Percentiles rank a stretch among this genome's conserved stretches.
These are phyloP conservation scores for Ormia ochracea DNA, from an alignment of 2,888 invertebrate genomes.

Conservation along the genomic window DNA sequence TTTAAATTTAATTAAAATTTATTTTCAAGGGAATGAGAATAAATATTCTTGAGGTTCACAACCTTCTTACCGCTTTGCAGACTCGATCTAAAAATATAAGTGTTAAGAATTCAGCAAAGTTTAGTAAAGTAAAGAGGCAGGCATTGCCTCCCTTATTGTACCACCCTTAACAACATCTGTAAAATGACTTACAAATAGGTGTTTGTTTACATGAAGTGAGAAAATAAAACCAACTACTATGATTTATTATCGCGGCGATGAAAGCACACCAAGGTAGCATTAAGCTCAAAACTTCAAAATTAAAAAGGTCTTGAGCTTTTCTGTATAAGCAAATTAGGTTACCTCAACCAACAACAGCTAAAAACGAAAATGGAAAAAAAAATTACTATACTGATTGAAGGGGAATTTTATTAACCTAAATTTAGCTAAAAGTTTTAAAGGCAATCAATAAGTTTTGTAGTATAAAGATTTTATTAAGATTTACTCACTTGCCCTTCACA, in stretches of 20 bases:
- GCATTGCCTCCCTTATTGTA: constrained; percentile 45
- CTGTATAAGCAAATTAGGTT: not conserved
- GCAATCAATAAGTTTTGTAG: not conserved
- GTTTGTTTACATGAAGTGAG: not conserved
- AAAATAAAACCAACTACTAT: not conserved
- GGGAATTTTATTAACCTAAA: not conserved
- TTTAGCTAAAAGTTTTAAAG: not conserved
- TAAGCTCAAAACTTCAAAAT: not conserved
- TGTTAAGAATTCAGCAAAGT: not conserved
- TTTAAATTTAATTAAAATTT: constrained; percentile 58
- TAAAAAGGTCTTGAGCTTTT: constrained; percentile 8
- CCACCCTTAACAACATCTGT: not conserved
- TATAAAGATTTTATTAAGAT: not conserved
- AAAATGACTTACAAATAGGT: not conserved
- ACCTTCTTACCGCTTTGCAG: not conserved
- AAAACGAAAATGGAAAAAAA: not conserved
- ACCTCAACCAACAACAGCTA: not conserved
- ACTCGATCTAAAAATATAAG: not conserved
- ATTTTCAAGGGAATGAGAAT: constrained; percentile 32
- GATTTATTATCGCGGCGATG: not conserved
- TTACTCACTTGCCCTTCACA: not conserved
- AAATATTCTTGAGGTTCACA: not conserved
- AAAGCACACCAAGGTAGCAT: not conserved
- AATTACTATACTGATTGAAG: not conserved
- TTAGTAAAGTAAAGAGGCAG: no score